Conservation (phyloP, 2,113 vertebrate species). For the Equus quagga region DNA sequence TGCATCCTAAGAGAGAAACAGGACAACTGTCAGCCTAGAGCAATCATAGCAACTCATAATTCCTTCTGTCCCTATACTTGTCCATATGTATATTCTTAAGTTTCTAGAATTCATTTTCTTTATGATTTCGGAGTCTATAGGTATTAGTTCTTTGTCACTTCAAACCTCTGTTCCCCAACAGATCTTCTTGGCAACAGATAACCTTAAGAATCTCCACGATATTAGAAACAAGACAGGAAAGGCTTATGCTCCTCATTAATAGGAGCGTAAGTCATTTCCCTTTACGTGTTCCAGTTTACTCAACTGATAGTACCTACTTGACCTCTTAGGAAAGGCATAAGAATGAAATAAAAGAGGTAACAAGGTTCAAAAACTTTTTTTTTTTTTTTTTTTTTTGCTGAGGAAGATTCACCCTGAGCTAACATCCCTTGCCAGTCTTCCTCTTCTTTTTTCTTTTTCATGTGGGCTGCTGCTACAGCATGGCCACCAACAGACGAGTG, state of each 20-base stretch:
- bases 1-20: slow-evolving; percentile 79
- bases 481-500: too few species aligned
- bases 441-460: too few species aligned
- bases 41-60: not conserved
- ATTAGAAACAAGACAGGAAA: not conserved
- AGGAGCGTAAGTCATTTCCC: not conserved
- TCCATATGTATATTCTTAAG: not conserved
- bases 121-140: not conserved
- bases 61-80: not conserved
- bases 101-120: slow-evolving; percentile 44
- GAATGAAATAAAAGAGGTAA: not conserved
- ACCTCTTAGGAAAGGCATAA: not conserved
- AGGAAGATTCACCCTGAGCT: too few species aligned
- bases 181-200: not conserved
- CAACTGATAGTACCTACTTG: not conserved
- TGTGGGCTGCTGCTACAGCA: too few species aligned
- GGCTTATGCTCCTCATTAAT: not conserved
- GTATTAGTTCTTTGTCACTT: slow-evolving; percentile 36
- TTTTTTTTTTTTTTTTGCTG: too few species aligned
- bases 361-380: not conserved
- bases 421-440: too few species aligned
- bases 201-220: slow-evolving; percentile 7
- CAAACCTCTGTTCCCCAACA: slow-evolving; percentile 34
- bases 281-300: slow-evolving; percentile 3
- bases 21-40: slow-evolving; percentile 35